These are phyloP conservation scores for Scolopax bukidnonensis DNA, from an alignment of 2,797 vertebrate genomes.

Conservation along the genomic window DNA sequence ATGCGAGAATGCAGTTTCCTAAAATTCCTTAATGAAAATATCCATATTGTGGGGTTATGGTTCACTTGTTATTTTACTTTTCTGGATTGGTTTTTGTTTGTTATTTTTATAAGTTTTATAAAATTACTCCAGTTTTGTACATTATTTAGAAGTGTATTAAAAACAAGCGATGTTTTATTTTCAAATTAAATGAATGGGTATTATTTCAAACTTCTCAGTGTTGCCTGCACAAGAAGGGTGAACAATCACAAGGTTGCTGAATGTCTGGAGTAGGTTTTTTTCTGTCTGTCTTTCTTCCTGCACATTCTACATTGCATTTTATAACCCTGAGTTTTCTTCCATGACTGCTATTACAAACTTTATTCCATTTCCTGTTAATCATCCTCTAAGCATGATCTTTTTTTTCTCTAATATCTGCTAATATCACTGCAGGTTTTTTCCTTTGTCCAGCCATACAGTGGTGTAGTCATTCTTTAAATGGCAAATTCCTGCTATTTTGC, in stretches of 20 bases:
- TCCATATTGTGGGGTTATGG: neutral
- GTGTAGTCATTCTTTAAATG: neutral
- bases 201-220: neutral
- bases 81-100: neutral
- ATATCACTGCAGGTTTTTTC: neutral
- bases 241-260: neutral
- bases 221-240: neutral
- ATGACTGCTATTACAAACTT: neutral
- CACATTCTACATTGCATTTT: neutral
- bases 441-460: neutral
- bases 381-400: neutral
- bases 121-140: neutral
- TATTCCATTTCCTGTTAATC: neutral
- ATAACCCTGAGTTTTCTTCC: neutral
- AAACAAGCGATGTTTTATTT: conserved; percentile 8
- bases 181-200: neutral
- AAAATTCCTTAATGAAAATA: neutral
- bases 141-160: neutral
- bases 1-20: neutral
- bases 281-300: neutral
- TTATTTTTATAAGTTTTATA: neutral
- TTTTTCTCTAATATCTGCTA: neutral
- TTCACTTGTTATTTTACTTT: neutral
- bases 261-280: neutral
- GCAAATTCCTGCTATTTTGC: neutral